Evolutionary conservation across 2,113 vertebrate species (phyloP).

Genomic region (Columba livia): DNA sequence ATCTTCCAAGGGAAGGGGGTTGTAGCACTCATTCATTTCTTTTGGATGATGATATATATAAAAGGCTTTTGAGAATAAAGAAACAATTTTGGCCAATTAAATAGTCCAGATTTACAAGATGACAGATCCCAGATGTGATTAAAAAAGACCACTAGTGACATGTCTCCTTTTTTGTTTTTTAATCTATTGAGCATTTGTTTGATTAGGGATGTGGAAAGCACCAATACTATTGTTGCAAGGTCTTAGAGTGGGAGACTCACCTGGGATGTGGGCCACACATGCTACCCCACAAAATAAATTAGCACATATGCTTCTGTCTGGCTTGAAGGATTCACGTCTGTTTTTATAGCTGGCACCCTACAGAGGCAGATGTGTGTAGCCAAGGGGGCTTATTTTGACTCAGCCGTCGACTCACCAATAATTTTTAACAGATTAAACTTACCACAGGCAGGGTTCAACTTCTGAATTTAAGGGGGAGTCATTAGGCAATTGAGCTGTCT

Average conservation of each 20-base stretch:
- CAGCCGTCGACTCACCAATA: rapidly evolving
- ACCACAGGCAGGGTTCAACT: rapidly evolving
- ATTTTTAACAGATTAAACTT: background rate
- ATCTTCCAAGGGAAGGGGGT: slow-evolving; percentile 19
- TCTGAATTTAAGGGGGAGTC: background rate
- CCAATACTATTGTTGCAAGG: background rate
- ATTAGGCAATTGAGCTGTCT: background rate
- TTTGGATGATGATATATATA: background rate
- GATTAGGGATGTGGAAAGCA: background rate
- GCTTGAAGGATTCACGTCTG: background rate
- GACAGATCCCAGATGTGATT: slow-evolving; percentile 32
- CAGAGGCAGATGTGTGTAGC: background rate
- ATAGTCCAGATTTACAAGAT: background rate
- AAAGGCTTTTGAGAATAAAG: background rate
- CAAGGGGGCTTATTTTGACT: background rate
- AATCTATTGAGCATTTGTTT: background rate
- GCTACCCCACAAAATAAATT: background rate
- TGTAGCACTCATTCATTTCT: background rate
- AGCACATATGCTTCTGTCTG: rapidly evolving
- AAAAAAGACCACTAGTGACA: background rate
- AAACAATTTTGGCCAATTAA: slow-evolving; percentile 2
- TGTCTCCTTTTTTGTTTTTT: background rate
- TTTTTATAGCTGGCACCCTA: background rate
- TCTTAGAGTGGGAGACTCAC: background rate
- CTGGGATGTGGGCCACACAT: background rate